Base-by-base conservation (phyloP, 2,888 invertebrate species). In the Megastigmus dorsalis region DNA sequence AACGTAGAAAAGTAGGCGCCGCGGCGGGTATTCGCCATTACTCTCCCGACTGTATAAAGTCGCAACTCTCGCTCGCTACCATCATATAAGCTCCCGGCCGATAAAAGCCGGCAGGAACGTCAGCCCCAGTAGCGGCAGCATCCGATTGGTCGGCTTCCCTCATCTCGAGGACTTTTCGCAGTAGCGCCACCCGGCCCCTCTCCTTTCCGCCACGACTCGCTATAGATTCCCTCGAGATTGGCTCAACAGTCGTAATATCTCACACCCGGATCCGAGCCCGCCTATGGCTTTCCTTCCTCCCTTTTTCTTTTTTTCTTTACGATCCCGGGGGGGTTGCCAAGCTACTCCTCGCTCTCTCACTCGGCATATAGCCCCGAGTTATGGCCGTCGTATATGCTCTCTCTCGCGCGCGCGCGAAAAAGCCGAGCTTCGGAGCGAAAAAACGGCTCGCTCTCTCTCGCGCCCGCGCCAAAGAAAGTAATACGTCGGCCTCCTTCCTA, bases 21-120 rank as follows among this genome's bases (percentile, higher is more conserved):
- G n/a, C n/a, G n/a, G n/a, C n/a, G 9, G 38, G 48, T 20, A 48
- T 63, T 63, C 63, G 71, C 63, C 63, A 65, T 71, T 71, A 65
- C 71, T 57, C 36, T 28, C n/a, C n/a, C 43, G 57, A 41, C 41
- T 13, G 38, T 30, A 52, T 52, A 43, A 69, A 52, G 60, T 65
- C 55, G 20, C 33, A 43, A 48, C 63, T 38, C 45, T 48, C 41
- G 5, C 4, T n/a, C n/a, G n/a, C n/a, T n/a, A n/a, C n/a, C n/a
- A n/a, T 7, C 63, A 18, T 50, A 45, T 55, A 70, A 63, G 62
- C 30, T 13, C n/a, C n/a, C 15, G 10, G 9, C 63, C n/a, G 52
- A 62, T 69, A 69, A 60, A 69, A 60, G n/a, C 15, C 1, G n/a
- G n/a, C n/a, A n/a, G n/a, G n/a, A n/a, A n/a, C n/a, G n/a, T n/a